Percentiles rank a stretch among this genome's conserved stretches.
phyloP scores from a whole-genome alignment of 2,888 invertebrate species.

The Lasioglossum lativentre region DNA sequence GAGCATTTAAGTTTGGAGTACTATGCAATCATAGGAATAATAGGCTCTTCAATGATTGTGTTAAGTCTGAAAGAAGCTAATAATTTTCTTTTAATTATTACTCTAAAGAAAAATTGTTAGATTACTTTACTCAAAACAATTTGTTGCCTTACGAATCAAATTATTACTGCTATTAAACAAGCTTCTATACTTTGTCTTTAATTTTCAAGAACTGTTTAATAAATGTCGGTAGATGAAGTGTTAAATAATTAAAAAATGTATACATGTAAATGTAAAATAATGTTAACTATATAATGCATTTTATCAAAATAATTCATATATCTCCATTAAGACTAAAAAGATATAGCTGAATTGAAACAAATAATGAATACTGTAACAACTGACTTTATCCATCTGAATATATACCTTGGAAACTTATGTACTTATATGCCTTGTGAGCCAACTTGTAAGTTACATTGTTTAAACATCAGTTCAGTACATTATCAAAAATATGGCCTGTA shows the following conservation, averaged over 20 bases:
- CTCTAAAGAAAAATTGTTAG: neutral
- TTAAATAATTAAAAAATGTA: constrained; percentile 7
- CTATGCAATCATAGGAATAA: neutral
- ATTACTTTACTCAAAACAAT: neutral
- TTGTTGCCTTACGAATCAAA: neutral
- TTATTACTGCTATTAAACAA: neutral
- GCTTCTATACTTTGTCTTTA: neutral
- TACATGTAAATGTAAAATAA: neutral
- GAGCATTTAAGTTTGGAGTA: no score
- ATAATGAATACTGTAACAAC: neutral
- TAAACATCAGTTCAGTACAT: constrained; percentile 77
- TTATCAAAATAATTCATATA: neutral
- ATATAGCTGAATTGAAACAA: neutral
- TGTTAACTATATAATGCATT: neutral
- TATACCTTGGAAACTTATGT: neutral
- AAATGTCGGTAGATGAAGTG: neutral
- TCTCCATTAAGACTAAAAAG: neutral
- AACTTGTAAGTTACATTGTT: constrained; percentile 34
- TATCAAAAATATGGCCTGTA: constrained; percentile 77
- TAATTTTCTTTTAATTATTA: neutral
- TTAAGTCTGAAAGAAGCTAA: neutral
- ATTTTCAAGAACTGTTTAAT: neutral
- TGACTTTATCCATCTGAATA: neutral
- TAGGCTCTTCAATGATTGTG: neutral
- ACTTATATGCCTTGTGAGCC: neutral